Percentiles rank a stretch among this genome's conserved stretches.
These are phyloP conservation scores for Platyrinchus mystaceus DNA, from an alignment of 2,797 vertebrate species.

Conservation along the genomic window DNA sequence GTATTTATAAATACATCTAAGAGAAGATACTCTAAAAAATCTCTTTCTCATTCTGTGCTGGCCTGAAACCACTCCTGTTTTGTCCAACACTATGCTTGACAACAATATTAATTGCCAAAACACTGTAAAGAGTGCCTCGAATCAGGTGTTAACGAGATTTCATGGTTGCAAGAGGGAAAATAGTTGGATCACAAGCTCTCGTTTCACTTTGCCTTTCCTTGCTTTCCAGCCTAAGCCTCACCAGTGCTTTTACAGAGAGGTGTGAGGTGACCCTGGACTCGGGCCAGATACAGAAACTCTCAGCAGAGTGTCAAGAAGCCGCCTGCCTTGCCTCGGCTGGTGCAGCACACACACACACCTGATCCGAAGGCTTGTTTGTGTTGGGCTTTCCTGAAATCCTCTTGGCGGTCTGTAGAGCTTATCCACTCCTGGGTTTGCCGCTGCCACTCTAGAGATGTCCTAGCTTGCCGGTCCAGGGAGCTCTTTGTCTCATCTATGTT, in stretches of 20 bases:
- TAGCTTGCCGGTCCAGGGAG: conserved; percentile 87
- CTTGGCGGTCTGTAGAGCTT: conserved; percentile 88
- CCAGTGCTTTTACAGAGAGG: not conserved
- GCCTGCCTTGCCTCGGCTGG: conserved; percentile 51
- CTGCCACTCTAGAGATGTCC: conserved; percentile 89
- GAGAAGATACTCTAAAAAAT: not conserved
- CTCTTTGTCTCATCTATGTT: conserved; percentile 88
- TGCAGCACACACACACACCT: conserved; percentile 77
- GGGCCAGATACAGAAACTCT: not conserved
- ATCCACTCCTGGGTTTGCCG: conserved; percentile 92
- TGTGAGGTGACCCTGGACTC: not conserved
- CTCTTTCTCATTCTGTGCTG: not conserved
- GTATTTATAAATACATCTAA: not conserved
- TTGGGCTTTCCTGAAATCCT: conserved; percentile 85
- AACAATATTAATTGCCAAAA: not conserved
- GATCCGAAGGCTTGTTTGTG: conserved; percentile 87
- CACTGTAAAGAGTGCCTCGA: not conserved
- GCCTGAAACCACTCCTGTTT: not conserved
- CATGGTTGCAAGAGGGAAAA: not conserved
- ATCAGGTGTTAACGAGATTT: not conserved
- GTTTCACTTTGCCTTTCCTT: not conserved
- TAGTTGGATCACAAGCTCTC: not conserved
- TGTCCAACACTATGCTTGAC: not conserved
- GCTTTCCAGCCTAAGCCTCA: not conserved
- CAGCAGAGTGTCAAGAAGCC: not conserved